Conservation (phyloP, 2,888 invertebrate genomes). For the Drosophila ezoana region DNA sequence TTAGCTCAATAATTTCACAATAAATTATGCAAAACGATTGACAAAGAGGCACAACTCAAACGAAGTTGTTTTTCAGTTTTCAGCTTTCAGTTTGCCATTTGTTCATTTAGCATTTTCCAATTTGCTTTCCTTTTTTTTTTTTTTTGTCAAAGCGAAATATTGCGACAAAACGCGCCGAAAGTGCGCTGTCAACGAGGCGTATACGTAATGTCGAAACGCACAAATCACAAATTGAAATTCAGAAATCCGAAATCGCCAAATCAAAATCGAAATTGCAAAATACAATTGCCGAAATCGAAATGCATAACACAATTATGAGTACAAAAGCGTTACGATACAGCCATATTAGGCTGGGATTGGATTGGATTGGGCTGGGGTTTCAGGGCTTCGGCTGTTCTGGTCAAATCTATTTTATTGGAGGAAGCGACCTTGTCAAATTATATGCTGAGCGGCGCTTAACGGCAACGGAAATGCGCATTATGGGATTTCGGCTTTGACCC, state of each 20-base stretch:
- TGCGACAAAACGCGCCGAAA: conserved; percentile 30
- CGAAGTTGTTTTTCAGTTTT: conserved; percentile 21
- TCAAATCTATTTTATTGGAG: background rate
- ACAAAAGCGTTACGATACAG: conserved; percentile 13
- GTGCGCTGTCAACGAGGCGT: conserved; percentile 53
- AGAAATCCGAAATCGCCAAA: conserved; percentile 28
- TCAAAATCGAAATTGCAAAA: conserved; percentile 53
- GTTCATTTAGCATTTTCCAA: conserved; percentile 5
- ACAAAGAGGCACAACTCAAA: conserved; percentile 44
- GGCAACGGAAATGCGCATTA: conserved; percentile 75
- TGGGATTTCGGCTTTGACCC: conserved; percentile 57
- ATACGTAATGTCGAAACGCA: conserved; percentile 53
- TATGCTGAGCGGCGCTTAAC: conserved; percentile 69
- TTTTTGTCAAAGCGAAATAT: conserved; percentile 40
- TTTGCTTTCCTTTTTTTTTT: background rate
- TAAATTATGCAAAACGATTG: conserved; percentile 72
- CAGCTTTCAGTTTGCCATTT: conserved; percentile 23
- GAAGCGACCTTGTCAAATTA: conserved; percentile 73
- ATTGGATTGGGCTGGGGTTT: background rate
- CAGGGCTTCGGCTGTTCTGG: background rate
- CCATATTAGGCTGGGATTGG: background rate
- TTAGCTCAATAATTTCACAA: conserved; percentile 76
- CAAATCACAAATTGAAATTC: conserved; percentile 36
- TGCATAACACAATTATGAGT: conserved; percentile 72
- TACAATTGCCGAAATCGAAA: conserved; percentile 64